Percentiles rank a stretch among this genome's conserved stretches.
Conservation (phyloP, 1,140 invertebrate genomes). For the Magallana ariakensis region DNA sequence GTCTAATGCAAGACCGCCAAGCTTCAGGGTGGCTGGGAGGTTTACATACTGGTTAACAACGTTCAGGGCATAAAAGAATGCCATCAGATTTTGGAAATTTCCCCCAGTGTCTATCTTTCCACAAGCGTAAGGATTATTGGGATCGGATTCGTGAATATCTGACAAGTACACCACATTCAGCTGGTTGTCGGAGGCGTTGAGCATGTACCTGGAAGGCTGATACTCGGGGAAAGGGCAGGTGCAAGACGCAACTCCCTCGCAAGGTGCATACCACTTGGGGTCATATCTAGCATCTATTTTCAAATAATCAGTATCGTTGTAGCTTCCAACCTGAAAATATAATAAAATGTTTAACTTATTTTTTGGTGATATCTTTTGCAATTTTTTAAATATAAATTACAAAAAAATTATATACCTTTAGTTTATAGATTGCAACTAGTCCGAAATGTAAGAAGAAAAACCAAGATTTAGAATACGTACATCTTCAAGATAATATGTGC, state of each 20-base stretch:
- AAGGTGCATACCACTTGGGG: slow-evolving; percentile 62
- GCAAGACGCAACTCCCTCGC: slow-evolving; percentile 61
- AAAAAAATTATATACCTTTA: too few relatives aligned
- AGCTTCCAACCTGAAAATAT: slow-evolving; percentile 74
- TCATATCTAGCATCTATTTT: slow-evolving; percentile 74
- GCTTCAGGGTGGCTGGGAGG: slow-evolving; percentile 64
- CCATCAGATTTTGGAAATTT: slow-evolving; percentile 74
- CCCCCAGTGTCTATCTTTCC: slow-evolving; percentile 67
- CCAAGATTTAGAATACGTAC: slow-evolving; percentile 58
- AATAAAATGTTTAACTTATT: neutral
- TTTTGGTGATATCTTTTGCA: too few relatives aligned
- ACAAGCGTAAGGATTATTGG: slow-evolving; percentile 64
- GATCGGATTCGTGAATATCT: slow-evolving; percentile 69
- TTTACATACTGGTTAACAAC: slow-evolving; percentile 69
- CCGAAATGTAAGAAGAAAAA: too few relatives aligned
- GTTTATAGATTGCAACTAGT: too few relatives aligned
- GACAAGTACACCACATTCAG: slow-evolving; percentile 74
- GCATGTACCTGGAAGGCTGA: slow-evolving; percentile 74
- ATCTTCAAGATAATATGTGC: slow-evolving; percentile 62
- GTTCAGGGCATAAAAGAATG: slow-evolving; percentile 77
- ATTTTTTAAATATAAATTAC: too few relatives aligned
- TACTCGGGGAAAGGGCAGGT: slow-evolving; percentile 65
- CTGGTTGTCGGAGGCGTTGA: slow-evolving; percentile 63
- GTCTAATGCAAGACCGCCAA: slow-evolving; percentile 74
- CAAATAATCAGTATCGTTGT: slow-evolving; percentile 75